Evolutionary conservation across 2,888 invertebrate species (phyloP), one percentile per base, ranked within the genome.

Genomic region (Sipha maydis): DNA sequence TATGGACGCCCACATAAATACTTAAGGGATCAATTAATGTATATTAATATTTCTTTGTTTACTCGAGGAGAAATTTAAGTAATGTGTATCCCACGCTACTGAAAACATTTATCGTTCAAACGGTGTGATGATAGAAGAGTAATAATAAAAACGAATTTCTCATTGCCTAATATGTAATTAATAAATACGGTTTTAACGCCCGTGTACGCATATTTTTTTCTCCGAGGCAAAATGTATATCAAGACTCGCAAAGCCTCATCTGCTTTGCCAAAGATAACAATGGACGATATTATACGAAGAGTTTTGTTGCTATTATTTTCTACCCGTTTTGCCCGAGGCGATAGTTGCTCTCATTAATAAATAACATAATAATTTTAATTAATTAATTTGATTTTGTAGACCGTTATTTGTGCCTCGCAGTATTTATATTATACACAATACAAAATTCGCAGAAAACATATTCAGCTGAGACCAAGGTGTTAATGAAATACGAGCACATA

Each of bases 51-150:
- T 78, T 69, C 85, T 69, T 85, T 85, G 85, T 85, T 85, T 78
- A 78, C 31, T 34, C 17, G 41, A 69, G 69, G 85, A 85, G 85
- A 85, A 85, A 85, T 85, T 69, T 19, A 31, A 78, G 31, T 69
- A 78, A 77, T 67, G 61, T 41, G 17, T 67, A n/a, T 85, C 85
- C 77, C 85, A 85, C 85, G 85, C 85, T 85, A 78, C 85, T 48
- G 25, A 78, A 77, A 85, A 69, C 85, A 14, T 34, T 85, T 69
- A 85, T 85, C 77, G 85, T 78, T 48, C 31, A 34, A 78, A 31
- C 31, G 48, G 48, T 69, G 41, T 28, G 28, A 48, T 83, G 76
- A 85, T 34, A 38, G 67, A 85, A 17, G 31, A 17, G 31, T 85
- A 48, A 75, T 76, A 41, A 83, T 54, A 71, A 83, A 54, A 69